Conservation (phyloP, 2,797 vertebrate species). For the Micromesistius poutassou region DNA sequence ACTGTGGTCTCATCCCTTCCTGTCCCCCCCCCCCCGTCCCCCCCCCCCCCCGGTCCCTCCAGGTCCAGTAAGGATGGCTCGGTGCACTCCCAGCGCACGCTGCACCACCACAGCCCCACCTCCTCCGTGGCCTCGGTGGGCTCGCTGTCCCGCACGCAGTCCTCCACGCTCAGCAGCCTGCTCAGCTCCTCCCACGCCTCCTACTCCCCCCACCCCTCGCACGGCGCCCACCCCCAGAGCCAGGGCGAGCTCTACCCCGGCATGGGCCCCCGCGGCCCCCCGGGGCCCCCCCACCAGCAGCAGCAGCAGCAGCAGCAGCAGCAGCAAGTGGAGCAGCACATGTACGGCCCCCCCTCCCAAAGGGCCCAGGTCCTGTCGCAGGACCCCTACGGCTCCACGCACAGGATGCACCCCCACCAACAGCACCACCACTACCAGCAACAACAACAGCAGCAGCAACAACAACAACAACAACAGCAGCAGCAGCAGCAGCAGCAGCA, state of each 20-base stretch:
- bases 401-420: conserved; percentile 66
- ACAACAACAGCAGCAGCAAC: conserved; percentile 67
- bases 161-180: conserved; percentile 81
- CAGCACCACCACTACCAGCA: conserved; percentile 52
- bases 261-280: conserved; percentile 66
- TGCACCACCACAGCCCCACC: conserved; percentile 92
- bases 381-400: conserved; percentile 72
- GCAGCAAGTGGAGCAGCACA: conserved; percentile 74
- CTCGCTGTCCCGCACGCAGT: conserved; percentile 88
- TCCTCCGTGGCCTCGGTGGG: conserved; percentile 91
- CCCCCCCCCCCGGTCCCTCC: conserved; percentile 31
- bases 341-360: conserved; percentile 65
- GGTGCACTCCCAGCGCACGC: conserved; percentile 77
- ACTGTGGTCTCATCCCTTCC: not conserved
- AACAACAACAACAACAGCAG: conserved; percentile 49
- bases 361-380: conserved; percentile 63
- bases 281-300: conserved; percentile 31
- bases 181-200: conserved; percentile 74
- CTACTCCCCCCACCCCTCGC: conserved; percentile 64
- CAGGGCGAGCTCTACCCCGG: conserved; percentile 50
- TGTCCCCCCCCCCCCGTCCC: not conserved
- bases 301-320: conserved; percentile 57
- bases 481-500: conserved; percentile 47
- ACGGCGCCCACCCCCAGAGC: conserved; percentile 41
- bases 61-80: conserved; percentile 87